Percentiles rank a stretch among this genome's conserved stretches.
phyloP scores from a whole-genome alignment of 2,888 invertebrate genomes.

The Sussaba pulchella region DNA sequence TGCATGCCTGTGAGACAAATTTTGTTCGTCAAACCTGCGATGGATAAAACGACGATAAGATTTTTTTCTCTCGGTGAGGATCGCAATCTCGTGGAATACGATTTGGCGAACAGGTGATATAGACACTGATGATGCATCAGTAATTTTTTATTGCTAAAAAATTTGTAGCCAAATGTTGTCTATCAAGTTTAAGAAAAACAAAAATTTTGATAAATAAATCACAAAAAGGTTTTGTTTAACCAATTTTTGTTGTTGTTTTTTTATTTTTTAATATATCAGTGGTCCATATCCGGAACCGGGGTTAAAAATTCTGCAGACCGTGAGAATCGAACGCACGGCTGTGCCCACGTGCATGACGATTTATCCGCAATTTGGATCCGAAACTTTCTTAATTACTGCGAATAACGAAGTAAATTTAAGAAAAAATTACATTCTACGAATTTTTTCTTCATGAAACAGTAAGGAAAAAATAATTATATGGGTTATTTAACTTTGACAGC shows the following conservation, averaged over 20 bases:
- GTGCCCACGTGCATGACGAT: conserved; percentile 86
- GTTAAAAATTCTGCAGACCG: conserved; percentile 80
- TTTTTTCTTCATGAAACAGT: too few relatives aligned
- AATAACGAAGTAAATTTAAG: conserved; percentile 89
- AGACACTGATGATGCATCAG: too few relatives aligned
- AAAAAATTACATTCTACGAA: too few relatives aligned
- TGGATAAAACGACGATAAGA: conserved; percentile 82
- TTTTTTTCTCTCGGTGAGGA: conserved; percentile 87
- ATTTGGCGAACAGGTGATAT: conserved; percentile 84
- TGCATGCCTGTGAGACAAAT: conserved; percentile 86
- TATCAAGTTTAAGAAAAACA: too few relatives aligned
- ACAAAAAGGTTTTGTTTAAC: too few relatives aligned
- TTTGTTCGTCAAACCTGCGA: conserved; percentile 85
- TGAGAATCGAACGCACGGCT: conserved; percentile 88
- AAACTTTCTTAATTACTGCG: conserved; percentile 86
- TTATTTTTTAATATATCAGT: conserved; percentile 54
- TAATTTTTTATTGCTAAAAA: too few relatives aligned
- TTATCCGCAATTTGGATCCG: conserved; percentile 84
- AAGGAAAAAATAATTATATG: not conserved
- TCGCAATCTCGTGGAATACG: conserved; percentile 87
- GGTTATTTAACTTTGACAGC: conserved; percentile 83
- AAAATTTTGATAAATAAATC: too few relatives aligned
- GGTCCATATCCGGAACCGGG: conserved; percentile 79
- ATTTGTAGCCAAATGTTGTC: too few relatives aligned
- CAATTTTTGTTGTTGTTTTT: too few relatives aligned